phyloP scores from a whole-genome alignment of 2,888 invertebrate genomes.

The Acholoe squamosa region DNA sequence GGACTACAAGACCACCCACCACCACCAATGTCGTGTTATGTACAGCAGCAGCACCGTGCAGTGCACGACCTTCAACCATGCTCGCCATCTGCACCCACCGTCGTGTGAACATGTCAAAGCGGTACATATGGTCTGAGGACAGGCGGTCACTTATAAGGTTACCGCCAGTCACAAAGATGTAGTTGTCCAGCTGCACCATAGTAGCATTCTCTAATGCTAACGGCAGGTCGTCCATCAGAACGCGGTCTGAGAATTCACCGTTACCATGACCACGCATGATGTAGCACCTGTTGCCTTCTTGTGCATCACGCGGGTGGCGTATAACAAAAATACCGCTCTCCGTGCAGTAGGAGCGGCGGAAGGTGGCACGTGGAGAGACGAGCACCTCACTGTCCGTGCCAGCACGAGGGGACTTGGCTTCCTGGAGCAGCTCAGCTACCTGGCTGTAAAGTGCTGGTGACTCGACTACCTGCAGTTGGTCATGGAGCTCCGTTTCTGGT shows the following conservation, averaged over 20 bases:
- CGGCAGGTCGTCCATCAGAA: conserved; percentile 28
- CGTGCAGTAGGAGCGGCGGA: conserved; percentile 49
- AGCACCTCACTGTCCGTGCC: background rate
- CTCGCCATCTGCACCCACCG: conserved; percentile 60
- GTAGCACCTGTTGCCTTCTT: conserved; percentile 34
- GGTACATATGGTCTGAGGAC: conserved; percentile 40
- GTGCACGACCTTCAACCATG: conserved; percentile 48
- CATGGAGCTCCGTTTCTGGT: conserved; percentile 8
- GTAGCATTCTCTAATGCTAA: conserved; percentile 35
- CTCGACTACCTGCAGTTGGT: conserved; percentile 12
- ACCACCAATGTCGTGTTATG: conserved; percentile 44
- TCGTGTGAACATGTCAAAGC: conserved; percentile 58
- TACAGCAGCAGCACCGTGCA: conserved; percentile 56
- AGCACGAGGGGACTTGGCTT: background rate
- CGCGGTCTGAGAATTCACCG: conserved; percentile 30
- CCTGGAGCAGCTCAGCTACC: background rate
- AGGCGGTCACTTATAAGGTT: conserved; percentile 24
- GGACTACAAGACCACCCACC: conserved; percentile 41
- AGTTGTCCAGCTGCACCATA: conserved; percentile 48
- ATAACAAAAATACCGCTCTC: conserved; percentile 55
- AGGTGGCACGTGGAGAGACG: conserved; percentile 12
- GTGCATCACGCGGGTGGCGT: conserved; percentile 34
- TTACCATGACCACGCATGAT: conserved; percentile 50
- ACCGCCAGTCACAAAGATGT: conserved; percentile 56
- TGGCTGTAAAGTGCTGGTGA: background rate